Conservation (phyloP, 2,797 vertebrate genomes). For the Bucorvus abyssinicus region DNA sequence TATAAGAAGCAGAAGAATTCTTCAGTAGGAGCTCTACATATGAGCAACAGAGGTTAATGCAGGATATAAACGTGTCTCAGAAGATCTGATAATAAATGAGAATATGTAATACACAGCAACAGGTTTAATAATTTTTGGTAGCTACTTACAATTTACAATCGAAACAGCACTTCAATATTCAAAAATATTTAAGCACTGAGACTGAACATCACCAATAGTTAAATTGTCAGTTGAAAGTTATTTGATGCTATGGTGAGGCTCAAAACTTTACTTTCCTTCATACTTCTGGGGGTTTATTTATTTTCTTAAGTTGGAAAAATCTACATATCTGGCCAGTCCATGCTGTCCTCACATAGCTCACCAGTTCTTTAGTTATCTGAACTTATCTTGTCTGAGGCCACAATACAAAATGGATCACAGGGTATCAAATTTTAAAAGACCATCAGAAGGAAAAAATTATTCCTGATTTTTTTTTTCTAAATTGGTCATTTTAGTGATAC, state of each 20-base stretch:
- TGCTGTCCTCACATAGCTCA: not conserved
- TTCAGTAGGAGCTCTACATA: not conserved
- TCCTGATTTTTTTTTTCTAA: not conserved
- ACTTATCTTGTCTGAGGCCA: not conserved
- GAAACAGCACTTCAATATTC: not conserved
- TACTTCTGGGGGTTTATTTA: not conserved
- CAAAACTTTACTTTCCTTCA: not conserved
- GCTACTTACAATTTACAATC: not conserved
- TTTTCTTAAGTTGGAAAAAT: not conserved
- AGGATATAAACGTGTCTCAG: not conserved
- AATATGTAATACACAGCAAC: not conserved
- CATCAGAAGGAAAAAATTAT: not conserved
- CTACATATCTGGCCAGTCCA: not conserved
- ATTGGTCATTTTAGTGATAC: not conserved
- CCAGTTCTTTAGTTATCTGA: not conserved
- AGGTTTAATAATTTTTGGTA: not conserved
- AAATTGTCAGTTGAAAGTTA: not conserved
- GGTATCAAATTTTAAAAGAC: not conserved
- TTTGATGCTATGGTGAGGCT: not conserved
- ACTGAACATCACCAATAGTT: not conserved
- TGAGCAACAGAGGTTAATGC: not conserved
- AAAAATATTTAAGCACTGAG: not conserved
- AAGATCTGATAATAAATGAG: not conserved
- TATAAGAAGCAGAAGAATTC: not conserved
- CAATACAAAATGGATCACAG: not conserved